Base-by-base conservation (phyloP, 2,888 invertebrate genomes). In the Margaritifera margaritifera region DNA sequence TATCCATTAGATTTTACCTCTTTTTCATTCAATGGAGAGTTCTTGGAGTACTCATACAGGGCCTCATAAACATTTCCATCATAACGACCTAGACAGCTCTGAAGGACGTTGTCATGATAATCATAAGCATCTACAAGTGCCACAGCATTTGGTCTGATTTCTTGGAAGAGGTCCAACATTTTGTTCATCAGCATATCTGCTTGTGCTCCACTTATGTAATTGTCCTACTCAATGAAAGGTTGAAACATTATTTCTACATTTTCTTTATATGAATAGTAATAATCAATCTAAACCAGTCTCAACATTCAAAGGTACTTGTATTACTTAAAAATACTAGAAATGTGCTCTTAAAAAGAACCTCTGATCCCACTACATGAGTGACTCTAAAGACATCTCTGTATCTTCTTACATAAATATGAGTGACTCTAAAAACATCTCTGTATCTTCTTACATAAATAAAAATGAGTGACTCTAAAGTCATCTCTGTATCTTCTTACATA, bases 91-190 rank as follows among this genome's bases (percentile, higher is more conserved):
- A 90, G 79, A 56, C 85, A 89, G 54, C 90, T 90, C 71, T 87
- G 83, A 50, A 91, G 83, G 52, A 89, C 83, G 6, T 83, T 75
- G 77, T 91, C 91, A 24, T 85, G 84, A 73, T 89, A 89, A 86
- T 97, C 97, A 87, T 97, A 98, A 19, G 95, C 93, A 91, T 98
- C 98, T 0, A 97, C 97, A 25, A 98, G 92, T 0, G 95, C 94
- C 0, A 98, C 94, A 0, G 96, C 96, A 89, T 98, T 94, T 6
- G 95, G 95, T 60, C 98, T 93, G 58, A 98, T 91, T 51, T 92
- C 92, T 0, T 91, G 91, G 69, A 98, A 91, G 55, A 94, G 90
- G 51, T 93, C 92, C 83, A 95, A 94, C 77, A 95, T 91, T 90
- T 94, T 94, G 64, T 89, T 89, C 85, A 95, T 94, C 54, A 96